A percentile compares a stretch with the other conserved stretches of the same genome.
phyloP scores from a whole-genome alignment of 2,797 vertebrate species.

The Mus caroli region DNA sequence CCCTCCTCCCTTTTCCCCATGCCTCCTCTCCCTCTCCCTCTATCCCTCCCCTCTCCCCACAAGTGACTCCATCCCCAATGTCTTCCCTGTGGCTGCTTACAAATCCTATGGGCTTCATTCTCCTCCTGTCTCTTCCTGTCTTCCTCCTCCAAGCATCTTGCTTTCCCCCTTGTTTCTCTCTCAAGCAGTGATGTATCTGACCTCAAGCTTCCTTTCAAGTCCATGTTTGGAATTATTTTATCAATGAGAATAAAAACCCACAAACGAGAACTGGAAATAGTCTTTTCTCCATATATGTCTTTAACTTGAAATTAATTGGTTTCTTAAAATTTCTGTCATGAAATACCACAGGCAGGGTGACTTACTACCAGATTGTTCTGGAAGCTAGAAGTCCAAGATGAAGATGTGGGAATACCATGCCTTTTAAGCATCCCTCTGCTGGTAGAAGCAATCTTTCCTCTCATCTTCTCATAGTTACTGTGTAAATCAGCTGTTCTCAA shows the following conservation, averaged over 20 bases:
- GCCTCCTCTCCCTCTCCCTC: no score
- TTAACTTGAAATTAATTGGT: background rate
- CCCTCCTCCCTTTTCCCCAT: no score
- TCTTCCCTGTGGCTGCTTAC: background rate
- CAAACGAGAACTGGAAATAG: background rate
- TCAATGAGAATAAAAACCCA: background rate
- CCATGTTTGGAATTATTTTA: background rate
- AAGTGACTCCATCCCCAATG: background rate
- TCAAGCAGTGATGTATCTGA: background rate
- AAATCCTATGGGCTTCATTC: background rate
- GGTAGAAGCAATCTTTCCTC: background rate
- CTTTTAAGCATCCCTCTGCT: background rate
- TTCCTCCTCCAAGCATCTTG: background rate
- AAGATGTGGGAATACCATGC: background rate
- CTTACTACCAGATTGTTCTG: background rate
- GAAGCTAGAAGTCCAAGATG: background rate
- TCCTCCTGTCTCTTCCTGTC: no score
- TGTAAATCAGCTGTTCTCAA: background rate
- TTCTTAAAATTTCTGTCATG: background rate
- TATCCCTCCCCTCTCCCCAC: no score
- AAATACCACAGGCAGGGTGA: background rate
- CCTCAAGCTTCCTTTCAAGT: background rate
- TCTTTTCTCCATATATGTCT: background rate
- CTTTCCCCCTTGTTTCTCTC: background rate
- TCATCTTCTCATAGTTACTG: background rate